Evolutionary conservation across 2,888 invertebrate species (phyloP).

Genomic region (Eremobia ochroleuca): DNA sequence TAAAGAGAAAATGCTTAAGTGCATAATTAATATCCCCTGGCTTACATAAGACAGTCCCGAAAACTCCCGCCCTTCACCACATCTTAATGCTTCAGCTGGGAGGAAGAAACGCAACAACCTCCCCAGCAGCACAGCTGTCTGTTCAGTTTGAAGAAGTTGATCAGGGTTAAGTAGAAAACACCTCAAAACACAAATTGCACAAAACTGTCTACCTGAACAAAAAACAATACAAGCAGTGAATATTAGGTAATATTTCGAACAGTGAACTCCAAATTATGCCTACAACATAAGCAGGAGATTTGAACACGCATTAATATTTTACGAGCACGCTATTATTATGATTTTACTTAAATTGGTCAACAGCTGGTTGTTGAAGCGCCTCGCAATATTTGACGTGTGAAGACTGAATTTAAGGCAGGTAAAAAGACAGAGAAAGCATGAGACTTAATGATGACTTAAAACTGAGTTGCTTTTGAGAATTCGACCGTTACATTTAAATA

Average conservation of each 20-base stretch:
- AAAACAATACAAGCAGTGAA: neutral
- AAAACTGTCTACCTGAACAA: neutral
- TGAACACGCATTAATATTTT: conserved; percentile 32
- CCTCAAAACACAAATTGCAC: neutral
- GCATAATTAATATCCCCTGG: neutral
- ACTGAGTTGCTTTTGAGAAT: conserved; percentile 2
- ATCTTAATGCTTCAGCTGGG: neutral
- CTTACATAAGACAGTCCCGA: neutral
- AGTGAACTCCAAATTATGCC: conserved; percentile 28
- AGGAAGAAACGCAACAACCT: neutral
- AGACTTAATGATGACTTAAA: neutral
- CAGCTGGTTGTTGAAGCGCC: neutral
- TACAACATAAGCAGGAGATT: conserved; percentile 15
- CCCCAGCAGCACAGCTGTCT: neutral
- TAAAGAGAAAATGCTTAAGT: neutral
- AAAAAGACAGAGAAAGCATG: neutral
- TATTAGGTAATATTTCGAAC: conserved; percentile 25
- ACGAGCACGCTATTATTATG: conserved; percentile 19
- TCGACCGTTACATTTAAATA: conserved; percentile 2
- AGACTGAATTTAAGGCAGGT: too few relatives aligned
- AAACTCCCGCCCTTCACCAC: neutral
- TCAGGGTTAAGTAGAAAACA: neutral
- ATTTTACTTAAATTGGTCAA: conserved; percentile 27
- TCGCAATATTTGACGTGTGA: neutral
- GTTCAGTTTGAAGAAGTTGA: neutral